phyloP scores from a whole-genome alignment of 1,140 invertebrate genomes.

The Diorhabda sublineata region DNA sequence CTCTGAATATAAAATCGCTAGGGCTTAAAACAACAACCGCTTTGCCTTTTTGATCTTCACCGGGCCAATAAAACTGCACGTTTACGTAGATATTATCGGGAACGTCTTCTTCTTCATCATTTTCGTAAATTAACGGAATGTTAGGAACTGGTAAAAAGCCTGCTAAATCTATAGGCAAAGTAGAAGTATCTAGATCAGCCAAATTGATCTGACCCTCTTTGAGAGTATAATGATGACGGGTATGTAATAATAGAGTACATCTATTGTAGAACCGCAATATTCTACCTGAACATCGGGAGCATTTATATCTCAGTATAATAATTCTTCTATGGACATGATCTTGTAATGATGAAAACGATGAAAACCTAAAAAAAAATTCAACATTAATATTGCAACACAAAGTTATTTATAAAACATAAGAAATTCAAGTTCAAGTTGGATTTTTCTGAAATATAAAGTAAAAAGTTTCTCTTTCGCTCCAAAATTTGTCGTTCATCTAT shows the following conservation, averaged over 20 bases:
- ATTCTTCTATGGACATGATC: conserved; percentile 39
- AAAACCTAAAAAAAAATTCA: conserved; percentile 31
- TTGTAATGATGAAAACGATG: conserved; percentile 35
- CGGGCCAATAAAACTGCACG: conserved; percentile 36
- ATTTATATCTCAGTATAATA: conserved; percentile 35
- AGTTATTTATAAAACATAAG: no score
- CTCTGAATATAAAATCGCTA: conserved; percentile 33
- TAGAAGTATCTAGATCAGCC: conserved; percentile 31
- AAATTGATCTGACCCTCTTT: conserved; percentile 35
- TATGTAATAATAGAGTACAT: conserved; percentile 40
- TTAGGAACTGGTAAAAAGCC: conserved; percentile 35
- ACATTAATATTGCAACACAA: not conserved
- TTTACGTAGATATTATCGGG: conserved; percentile 28
- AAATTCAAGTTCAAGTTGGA: no score
- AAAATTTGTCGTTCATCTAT: no score
- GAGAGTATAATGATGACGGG: conserved; percentile 33
- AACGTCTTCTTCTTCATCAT: conserved; percentile 32
- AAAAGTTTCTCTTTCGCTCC: no score
- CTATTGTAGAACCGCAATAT: conserved; percentile 38
- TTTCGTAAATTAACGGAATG: conserved; percentile 32
- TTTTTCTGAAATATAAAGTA: no score
- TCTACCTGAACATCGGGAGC: conserved; percentile 29
- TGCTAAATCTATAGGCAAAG: conserved; percentile 31
- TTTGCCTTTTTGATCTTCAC: conserved; percentile 30
- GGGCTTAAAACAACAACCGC: conserved; percentile 30